Evolutionary conservation across 2,113 vertebrate genomes (phyloP).

Genomic region (Cariama cristata): DNA sequence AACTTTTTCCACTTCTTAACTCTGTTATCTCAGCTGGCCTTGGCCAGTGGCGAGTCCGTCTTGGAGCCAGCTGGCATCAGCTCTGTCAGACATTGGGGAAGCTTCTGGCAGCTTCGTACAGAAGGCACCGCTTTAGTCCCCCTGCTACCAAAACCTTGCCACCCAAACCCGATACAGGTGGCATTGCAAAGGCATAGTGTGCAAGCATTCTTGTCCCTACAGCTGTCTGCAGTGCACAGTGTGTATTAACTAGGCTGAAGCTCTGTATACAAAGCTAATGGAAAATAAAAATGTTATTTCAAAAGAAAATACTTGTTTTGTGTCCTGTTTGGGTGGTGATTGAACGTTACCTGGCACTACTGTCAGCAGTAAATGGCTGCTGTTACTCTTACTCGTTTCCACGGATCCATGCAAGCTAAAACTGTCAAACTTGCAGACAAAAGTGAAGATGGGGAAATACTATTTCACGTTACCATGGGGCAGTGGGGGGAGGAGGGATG

Average conservation of each 20-base stretch:
- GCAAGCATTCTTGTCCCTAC: background rate
- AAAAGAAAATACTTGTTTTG: constrained; percentile 9
- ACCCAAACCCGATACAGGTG: background rate
- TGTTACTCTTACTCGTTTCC: background rate
- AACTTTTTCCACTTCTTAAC: background rate
- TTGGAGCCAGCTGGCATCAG: background rate
- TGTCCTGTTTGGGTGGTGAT: background rate
- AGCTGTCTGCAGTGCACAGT: background rate
- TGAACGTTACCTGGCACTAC: background rate
- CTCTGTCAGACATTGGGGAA: background rate
- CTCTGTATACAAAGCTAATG: constrained; percentile 41
- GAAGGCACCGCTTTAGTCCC: background rate
- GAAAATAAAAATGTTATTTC: constrained; percentile 70
- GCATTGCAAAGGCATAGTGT: constrained; percentile 1
- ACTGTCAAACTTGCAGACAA: background rate
- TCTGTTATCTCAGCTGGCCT: background rate
- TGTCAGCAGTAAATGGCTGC: background rate
- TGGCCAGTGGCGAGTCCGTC: background rate
- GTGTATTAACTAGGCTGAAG: constrained; percentile 30
- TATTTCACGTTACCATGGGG: constrained; percentile 1
- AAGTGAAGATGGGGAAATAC: constrained; percentile 44
- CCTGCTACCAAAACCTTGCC: accelerated
- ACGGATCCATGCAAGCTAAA: constrained; percentile 22
- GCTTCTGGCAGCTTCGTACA: background rate
- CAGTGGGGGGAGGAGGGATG: background rate